Evolutionary conservation across 23 tunicate species (phyloP), one percentile per base, ranked within the genome.

Genomic region (Oikopleura dioica): DNA sequence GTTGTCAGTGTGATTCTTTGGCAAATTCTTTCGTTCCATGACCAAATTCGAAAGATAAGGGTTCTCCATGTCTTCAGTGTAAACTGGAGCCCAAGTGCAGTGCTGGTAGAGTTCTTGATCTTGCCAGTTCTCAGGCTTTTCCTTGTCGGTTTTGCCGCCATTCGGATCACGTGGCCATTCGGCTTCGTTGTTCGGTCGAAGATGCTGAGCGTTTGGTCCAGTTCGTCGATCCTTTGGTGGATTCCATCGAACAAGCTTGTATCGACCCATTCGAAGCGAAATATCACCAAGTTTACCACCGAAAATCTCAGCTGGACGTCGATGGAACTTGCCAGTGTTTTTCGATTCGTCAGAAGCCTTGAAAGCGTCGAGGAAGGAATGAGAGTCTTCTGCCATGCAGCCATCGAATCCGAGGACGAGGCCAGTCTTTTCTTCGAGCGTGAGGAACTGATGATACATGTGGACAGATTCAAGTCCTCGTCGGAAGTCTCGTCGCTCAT

Each of bases 371-470:
- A 16, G 26, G 33, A 63, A 63, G 4, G 72, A 63, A 28, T 63
- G 72, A 2, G 72, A 63, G 33, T 63, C 72, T 63, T 63, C 72
- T 4, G 72, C 72, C 72, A 63, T 63, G 72, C 72, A 63, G 30
- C 72, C 72, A 63, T 63, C 72, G 26, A 63, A 63, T 12, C 72
- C 72, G 33, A 63, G 30, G 30, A 63, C 72, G 4, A 63, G 26
- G 26, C 72, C 72, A 63, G 72, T 63, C 33, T 16, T 63, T 23
- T 23, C 32, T 28, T 63, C 72, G 33, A 63, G 32, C 4, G 72
- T 63, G 16, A 63, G 26, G 26, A 63, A 63, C 33, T 63, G 72
- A 63, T 63, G 72, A 63, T 63, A 63, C 72, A 63, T 63, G 4
- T 23, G 26, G 26, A 63, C 33, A 31, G 16, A 23, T 16, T 23